phyloP scores from a whole-genome alignment of 2,888 invertebrate species.

The Eilema sororculum region DNA sequence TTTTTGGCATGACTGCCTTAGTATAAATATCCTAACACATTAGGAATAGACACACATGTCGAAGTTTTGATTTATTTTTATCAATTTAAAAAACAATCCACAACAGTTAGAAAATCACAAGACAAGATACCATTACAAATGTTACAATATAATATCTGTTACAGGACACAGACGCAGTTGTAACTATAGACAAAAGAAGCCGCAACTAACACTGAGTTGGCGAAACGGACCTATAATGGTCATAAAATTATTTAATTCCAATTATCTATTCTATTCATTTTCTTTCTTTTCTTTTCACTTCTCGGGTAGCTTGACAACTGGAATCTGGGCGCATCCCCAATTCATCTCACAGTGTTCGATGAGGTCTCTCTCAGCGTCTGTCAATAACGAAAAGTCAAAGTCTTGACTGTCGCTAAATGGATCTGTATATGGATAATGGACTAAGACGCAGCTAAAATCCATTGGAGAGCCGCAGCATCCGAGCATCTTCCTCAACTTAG shows the following conservation, averaged over 20 bases:
- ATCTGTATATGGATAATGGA: conserved; percentile 84
- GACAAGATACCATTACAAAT: conserved; percentile 36
- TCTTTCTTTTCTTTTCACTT: conserved; percentile 77
- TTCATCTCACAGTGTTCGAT: conserved; percentile 90
- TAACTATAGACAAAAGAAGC: conserved; percentile 62
- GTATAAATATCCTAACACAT: conserved; percentile 22
- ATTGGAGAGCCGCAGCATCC: conserved; percentile 75
- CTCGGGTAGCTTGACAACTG: conserved; percentile 89
- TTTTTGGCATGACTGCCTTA: conserved; percentile 28
- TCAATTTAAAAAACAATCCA: conserved; percentile 35
- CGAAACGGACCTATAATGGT: conserved; percentile 36
- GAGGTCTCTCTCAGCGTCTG: conserved; percentile 88
- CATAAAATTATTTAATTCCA: conserved; percentile 56
- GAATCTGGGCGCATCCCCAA: conserved; percentile 88
- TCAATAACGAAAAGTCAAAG: conserved; percentile 80
- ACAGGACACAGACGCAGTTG: conserved; percentile 36
- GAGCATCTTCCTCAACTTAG: conserved; percentile 81
- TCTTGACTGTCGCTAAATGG: conserved; percentile 80
- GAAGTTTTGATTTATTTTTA: conserved; percentile 27
- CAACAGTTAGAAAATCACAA: conserved; percentile 33
- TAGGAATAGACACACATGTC: conserved; percentile 31
- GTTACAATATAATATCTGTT: conserved; percentile 22
- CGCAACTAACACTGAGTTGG: conserved; percentile 40
- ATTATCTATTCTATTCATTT: conserved; percentile 39
- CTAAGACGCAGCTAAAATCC: conserved; percentile 86